These are phyloP conservation scores for Cardiocondyla obscurior DNA, from an alignment of 1,140 invertebrate genomes.

Conservation along the genomic window DNA sequence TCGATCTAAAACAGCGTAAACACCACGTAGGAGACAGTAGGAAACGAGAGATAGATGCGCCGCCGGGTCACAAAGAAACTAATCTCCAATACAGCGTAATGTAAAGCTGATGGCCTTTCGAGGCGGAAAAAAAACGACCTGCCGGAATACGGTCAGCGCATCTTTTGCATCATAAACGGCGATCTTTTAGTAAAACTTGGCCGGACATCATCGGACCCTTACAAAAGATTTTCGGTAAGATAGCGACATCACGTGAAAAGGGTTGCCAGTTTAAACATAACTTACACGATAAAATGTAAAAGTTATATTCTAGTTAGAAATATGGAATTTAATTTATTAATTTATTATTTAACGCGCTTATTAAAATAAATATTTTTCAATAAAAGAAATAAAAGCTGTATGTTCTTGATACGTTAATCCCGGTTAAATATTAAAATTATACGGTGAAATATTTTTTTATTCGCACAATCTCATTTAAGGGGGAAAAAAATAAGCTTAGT, in stretches of 20 bases:
- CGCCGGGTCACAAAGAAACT: constrained; percentile 47
- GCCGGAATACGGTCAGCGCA: constrained; percentile 50
- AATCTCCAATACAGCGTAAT: constrained; percentile 55
- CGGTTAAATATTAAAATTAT: not conserved
- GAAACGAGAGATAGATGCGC: constrained; percentile 41
- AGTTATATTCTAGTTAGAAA: not conserved
- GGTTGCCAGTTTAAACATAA: constrained; percentile 1
- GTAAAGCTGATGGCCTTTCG: constrained; percentile 44
- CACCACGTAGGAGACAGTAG: constrained; percentile 39
- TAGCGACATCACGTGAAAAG: not conserved
- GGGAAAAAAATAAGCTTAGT: not conserved
- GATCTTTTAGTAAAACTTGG: constrained; percentile 16
- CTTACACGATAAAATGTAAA: not conserved
- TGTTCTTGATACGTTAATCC: not conserved
- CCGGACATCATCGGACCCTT: not conserved
- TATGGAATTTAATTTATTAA: not conserved
- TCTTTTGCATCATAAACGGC: constrained; percentile 46
- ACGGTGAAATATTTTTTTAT: not conserved
- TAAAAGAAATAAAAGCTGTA: not conserved
- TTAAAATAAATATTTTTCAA: not conserved
- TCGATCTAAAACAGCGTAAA: constrained; percentile 31
- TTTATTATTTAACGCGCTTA: not conserved
- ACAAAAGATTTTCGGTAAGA: constrained; percentile 39
- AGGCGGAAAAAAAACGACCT: constrained; percentile 32
- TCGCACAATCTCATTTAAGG: not conserved